A percentile compares a stretch with the other conserved stretches of the same genome.
Evolutionary conservation across 1,140 invertebrate genomes (phyloP).

Genomic region (Protaetia brevitarsis): DNA sequence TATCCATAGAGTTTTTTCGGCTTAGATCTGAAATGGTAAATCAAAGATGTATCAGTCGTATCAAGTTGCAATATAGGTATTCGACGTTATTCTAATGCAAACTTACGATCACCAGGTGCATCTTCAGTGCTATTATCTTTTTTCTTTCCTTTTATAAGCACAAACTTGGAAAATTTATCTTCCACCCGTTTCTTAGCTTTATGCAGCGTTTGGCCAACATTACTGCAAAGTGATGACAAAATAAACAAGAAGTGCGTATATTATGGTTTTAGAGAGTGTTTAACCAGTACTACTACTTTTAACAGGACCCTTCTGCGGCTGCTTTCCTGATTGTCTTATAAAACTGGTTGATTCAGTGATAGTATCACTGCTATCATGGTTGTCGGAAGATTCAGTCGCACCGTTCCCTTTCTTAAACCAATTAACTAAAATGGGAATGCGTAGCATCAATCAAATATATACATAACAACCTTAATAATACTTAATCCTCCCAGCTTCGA

Average conservation of each 20-base stretch:
- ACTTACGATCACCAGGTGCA: conserved; percentile 69
- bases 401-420: conserved; percentile 63
- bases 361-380: conserved; percentile 59
- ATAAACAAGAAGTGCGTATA: neutral
- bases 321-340: conserved; percentile 48
- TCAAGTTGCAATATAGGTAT: too few relatives aligned
- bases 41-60: neutral
- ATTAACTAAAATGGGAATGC: too few relatives aligned
- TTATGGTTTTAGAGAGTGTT: neutral
- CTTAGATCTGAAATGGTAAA: conserved; percentile 63
- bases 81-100: neutral
- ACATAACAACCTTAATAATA: conserved; percentile 36
- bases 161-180: conserved; percentile 73
- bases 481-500: conserved; percentile 63
- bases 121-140: conserved; percentile 86
- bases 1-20: conserved; percentile 75
- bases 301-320: conserved; percentile 35
- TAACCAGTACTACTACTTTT: conserved; percentile 35
- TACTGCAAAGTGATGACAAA: conserved; percentile 47
- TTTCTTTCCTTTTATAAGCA: conserved; percentile 73
- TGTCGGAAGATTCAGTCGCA: conserved; percentile 51
- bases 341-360: conserved; percentile 56
- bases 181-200: conserved; percentile 82
- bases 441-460: too few relatives aligned
- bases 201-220: conserved; percentile 63